phyloP scores from a whole-genome alignment of 2,797 vertebrate species.

The Cryptoblepharus egeriae region DNA sequence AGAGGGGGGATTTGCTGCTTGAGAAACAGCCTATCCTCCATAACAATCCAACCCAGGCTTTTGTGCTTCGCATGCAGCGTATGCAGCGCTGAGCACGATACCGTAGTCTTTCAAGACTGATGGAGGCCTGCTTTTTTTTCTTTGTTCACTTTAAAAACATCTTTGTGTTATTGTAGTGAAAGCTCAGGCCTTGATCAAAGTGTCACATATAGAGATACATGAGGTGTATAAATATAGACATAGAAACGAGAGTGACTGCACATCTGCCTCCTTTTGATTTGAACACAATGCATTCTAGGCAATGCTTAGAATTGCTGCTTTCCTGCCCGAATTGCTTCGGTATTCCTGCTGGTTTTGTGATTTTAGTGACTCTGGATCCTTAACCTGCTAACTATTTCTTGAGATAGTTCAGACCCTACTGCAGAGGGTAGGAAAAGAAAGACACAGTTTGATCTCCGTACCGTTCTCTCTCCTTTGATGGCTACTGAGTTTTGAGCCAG shows the following conservation, averaged over 20 bases:
- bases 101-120: too few species aligned
- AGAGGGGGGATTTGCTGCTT: too few species aligned
- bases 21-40: too few species aligned
- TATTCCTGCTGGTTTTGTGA: constrained; percentile 11
- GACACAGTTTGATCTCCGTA: neutral
- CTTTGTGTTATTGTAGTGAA: neutral
- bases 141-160: neutral
- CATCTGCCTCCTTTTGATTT: neutral
- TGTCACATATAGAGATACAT: neutral
- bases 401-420: constrained; percentile 9
- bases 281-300: neutral
- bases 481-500: neutral
- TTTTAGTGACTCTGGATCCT: neutral
- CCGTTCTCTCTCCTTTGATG: neutral
- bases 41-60: too few species aligned
- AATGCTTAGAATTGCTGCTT: constrained; percentile 8
- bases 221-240: neutral
- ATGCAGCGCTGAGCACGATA: too few species aligned
- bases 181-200: neutral
- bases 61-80: too few species aligned
- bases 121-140: neutral
- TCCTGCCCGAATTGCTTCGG: neutral
- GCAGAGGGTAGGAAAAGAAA: constrained; percentile 2
- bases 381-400: constrained; percentile 44
- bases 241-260: neutral